Evolutionary conservation across 2,888 invertebrate genomes (phyloP).

Genomic region (Tachystola acroxantha): DNA sequence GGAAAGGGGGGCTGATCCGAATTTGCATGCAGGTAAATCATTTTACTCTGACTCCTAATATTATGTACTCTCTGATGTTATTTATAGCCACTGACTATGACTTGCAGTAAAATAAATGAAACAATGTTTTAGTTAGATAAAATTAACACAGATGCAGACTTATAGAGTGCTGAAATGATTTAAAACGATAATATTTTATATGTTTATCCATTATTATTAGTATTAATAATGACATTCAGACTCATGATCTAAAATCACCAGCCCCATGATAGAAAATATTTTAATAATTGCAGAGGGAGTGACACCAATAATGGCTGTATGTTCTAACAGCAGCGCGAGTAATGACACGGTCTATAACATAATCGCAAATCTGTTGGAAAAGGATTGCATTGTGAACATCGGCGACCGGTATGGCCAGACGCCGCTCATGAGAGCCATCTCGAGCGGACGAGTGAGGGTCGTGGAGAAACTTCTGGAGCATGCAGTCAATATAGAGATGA

Average conservation of each 20-base stretch:
- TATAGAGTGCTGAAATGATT: too few species aligned
- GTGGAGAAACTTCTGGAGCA: conserved; percentile 74
- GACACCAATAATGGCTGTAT: conserved; percentile 81
- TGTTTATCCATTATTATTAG: too few species aligned
- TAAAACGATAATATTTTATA: too few species aligned
- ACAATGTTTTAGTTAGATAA: too few species aligned
- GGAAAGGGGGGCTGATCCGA: conserved; percentile 77
- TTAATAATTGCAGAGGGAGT: conserved; percentile 78
- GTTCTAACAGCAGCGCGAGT: conserved; percentile 75
- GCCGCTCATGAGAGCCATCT: conserved; percentile 80
- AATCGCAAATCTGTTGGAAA: conserved; percentile 67
- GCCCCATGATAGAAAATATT: too few species aligned
- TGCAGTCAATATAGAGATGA: conserved; percentile 73
- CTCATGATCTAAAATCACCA: too few species aligned
- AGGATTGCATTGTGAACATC: conserved; percentile 71
- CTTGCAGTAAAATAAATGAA: too few species aligned
- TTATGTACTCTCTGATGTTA: conserved; percentile 3
- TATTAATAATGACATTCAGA: too few species aligned
- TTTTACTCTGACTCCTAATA: neutral
- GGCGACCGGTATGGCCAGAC: conserved; percentile 79
- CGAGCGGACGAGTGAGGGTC: conserved; percentile 68
- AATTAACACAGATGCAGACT: too few species aligned
- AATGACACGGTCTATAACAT: conserved; percentile 62
- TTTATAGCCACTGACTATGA: too few species aligned
- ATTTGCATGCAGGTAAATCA: conserved; percentile 57